These are phyloP conservation scores for Anguilla megastoma DNA, from an alignment of 2,797 vertebrate genomes.

Conservation along the genomic window DNA sequence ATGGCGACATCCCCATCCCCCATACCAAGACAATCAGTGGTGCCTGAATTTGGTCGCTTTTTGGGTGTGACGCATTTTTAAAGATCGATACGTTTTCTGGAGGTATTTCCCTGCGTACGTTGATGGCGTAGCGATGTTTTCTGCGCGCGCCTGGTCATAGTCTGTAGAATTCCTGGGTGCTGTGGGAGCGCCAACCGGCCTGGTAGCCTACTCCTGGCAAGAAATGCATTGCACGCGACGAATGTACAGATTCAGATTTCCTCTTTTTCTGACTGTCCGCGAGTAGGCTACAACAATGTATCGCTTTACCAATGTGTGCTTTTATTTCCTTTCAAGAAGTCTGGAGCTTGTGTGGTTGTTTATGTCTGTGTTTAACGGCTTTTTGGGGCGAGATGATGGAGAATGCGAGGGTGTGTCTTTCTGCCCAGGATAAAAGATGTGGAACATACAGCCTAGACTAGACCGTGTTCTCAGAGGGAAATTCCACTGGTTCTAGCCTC, in stretches of 20 bases:
- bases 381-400: not conserved
- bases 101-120: not conserved
- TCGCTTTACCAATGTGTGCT: not conserved
- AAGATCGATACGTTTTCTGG: not conserved
- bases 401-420: not conserved
- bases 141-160: not conserved
- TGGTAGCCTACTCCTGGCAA: not conserved
- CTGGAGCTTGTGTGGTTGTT: not conserved
- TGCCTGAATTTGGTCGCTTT: not conserved
- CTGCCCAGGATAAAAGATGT: not conserved
- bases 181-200: not conserved
- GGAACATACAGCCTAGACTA: not conserved
- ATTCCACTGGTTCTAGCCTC: not conserved
- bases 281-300: not conserved
- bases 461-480: not conserved
- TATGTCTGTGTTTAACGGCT: not conserved
- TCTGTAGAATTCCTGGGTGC: not conserved
- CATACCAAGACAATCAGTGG: not conserved
- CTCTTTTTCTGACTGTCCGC: not conserved
- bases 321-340: not conserved
- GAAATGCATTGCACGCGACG: not conserved
- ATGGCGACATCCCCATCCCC: not conserved
- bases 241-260: not conserved
- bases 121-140: not conserved
- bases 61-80: not conserved